Evolutionary conservation across 2,888 invertebrate genomes (phyloP).

Genomic region (Nephrotoma guestfalica): DNA sequence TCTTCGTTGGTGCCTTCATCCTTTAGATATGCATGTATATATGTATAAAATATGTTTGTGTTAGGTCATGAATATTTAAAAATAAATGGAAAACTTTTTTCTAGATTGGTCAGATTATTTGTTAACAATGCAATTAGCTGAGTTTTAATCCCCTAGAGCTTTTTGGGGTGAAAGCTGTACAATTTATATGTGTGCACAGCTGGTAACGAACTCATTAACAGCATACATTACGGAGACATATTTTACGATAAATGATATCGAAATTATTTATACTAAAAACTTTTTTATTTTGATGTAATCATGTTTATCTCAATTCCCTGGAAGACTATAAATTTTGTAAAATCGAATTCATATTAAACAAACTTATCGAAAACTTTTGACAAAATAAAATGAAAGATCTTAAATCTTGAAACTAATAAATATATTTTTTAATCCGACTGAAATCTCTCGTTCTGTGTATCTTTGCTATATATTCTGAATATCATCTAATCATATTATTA

Average conservation of each 20-base stretch:
- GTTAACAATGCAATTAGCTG: not conserved
- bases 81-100: not conserved
- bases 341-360: not conserved
- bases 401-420: not conserved
- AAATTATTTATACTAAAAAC: not conserved
- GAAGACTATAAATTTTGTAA: not conserved
- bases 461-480: not conserved
- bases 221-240: not conserved
- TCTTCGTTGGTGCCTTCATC: not conserved
- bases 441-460: not conserved
- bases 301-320: not conserved
- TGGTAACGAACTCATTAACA: not conserved
- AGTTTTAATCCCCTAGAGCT: not conserved
- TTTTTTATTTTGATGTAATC: not conserved
- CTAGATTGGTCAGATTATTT: not conserved
- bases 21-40: not conserved
- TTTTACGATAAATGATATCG: not conserved
- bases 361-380: not conserved
- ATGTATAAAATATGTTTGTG: not conserved
- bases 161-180: not conserved
- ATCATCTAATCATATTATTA: not conserved
- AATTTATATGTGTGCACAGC: not conserved
- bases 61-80: not conserved
- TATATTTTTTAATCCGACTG: not conserved
- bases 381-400: not conserved